phyloP scores from a whole-genome alignment of 2,888 invertebrate genomes.

The Dusona sp. region DNA sequence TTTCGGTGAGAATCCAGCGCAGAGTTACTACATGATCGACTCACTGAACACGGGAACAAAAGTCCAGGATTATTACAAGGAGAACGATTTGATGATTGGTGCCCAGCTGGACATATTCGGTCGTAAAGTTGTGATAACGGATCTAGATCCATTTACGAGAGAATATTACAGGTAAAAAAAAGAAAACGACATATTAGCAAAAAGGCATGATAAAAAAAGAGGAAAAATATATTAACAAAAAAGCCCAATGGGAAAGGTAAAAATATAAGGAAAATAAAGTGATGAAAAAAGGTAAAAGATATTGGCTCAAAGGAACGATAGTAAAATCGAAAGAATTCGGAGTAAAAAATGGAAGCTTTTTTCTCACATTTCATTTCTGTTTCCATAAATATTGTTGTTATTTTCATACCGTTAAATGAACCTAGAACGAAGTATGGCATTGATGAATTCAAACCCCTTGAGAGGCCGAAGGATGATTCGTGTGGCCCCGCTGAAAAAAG shows the following conservation, averaged over 20 bases:
- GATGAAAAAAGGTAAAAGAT: too few species aligned
- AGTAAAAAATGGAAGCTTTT: not conserved
- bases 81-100: conserved; percentile 93
- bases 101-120: conserved; percentile 93
- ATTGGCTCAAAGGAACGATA: too few species aligned
- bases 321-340: too few species aligned
- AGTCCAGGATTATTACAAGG: conserved; percentile 86
- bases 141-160: conserved; percentile 94
- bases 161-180: conserved; percentile 89
- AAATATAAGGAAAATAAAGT: not conserved
- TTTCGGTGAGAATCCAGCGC: conserved; percentile 86
- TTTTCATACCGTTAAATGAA: not conserved
- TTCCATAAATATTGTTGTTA: not conserved
- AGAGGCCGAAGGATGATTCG: conserved; percentile 84
- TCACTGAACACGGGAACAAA: conserved; percentile 86
- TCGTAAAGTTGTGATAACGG: conserved; percentile 91
- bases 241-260: not conserved
- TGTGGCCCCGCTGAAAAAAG: conserved; percentile 71
- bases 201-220: not conserved
- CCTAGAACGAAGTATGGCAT: conserved; percentile 80
- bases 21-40: conserved; percentile 87
- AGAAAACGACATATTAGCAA: not conserved
- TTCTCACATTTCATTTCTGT: not conserved
- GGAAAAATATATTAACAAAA: not conserved
- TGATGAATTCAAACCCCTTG: conserved; percentile 89